Evolutionary conservation across 2,797 vertebrate species (phyloP).

Genomic region (Threskiornis aethiopicus): DNA sequence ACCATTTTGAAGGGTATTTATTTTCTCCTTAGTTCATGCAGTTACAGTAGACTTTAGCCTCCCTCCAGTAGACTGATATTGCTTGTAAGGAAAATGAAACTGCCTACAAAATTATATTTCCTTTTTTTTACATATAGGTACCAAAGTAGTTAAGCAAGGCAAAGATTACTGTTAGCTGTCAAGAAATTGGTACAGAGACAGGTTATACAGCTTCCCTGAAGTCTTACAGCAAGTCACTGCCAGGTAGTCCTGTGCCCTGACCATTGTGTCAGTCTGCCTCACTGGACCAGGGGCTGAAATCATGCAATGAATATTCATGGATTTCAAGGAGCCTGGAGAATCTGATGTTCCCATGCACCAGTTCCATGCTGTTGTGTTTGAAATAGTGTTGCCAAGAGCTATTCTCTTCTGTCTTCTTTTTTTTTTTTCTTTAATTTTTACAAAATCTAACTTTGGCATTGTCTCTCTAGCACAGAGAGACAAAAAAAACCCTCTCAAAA

Average conservation of each 20-base stretch:
- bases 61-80: neutral
- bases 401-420: neutral
- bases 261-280: neutral
- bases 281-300: neutral
- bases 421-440: neutral
- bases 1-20: neutral
- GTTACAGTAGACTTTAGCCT: neutral
- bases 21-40: neutral
- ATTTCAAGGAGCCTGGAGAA: constrained; percentile 1
- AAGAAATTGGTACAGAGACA: neutral
- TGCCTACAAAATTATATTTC: neutral
- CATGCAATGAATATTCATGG: neutral
- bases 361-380: neutral
- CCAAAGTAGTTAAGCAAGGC: neutral
- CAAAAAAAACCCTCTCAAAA: neutral
- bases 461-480: neutral
- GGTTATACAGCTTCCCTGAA: neutral
- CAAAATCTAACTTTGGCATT: neutral
- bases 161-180: neutral
- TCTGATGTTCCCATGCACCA: neutral
- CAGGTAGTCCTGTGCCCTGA: neutral
- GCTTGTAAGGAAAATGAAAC: neutral
- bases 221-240: neutral
- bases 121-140: neutral
- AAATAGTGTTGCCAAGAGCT: neutral